Evolutionary conservation across 2,113 vertebrate species (phyloP), one percentile per base, ranked within the genome.

Genomic region (Chlorodrepanis virens): DNA sequence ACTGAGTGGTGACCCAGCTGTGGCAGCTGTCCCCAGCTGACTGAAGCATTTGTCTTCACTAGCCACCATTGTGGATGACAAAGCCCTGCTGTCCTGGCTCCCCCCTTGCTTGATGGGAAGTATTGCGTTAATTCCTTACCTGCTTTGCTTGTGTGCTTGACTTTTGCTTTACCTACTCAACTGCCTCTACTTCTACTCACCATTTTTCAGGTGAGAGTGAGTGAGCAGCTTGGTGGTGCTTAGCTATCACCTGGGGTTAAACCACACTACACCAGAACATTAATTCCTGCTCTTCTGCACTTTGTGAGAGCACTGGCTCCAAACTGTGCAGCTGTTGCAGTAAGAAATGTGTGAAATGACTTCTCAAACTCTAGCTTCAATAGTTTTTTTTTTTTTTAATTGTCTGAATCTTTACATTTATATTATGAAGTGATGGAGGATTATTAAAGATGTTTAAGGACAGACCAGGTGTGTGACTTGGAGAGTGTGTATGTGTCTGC

Each of bases 41-140:
- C 15, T 5, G 8, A 24, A 71, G 7, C 0, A 3, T 75, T 67
- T 57, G 18, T 57, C 21, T 83, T 67, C 45, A 42, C 52, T 44
- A 53, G 28, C 21, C 27, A 49, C 23, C 5, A 1, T 18, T 57
- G 20, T 0, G 0, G 1, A 2, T 11, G 7, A 29, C 23, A 42
- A 52, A 65, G 4, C 22, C 28, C 16, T 39, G 23, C 19, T 71
- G 24, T 61, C 65, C 14, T 18, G 44, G 56, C 31, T 10, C 27
- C 5, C 45, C 67, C 23, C 10, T 45, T 57, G n/a, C 5, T 5
- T 2, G 0, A 13, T 19, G 15, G 3, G 14, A 79, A 72, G 7
- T 4, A 20, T 9, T 45, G 17, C 67, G 60, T 39, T 5, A 64
- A 45, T 76, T 37, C 29, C 12, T 80, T 54, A 4, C 5, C 10